Evolutionary conservation across 2,113 vertebrate species (phyloP).

Genomic region (Dipodomys stephensi): DNA sequence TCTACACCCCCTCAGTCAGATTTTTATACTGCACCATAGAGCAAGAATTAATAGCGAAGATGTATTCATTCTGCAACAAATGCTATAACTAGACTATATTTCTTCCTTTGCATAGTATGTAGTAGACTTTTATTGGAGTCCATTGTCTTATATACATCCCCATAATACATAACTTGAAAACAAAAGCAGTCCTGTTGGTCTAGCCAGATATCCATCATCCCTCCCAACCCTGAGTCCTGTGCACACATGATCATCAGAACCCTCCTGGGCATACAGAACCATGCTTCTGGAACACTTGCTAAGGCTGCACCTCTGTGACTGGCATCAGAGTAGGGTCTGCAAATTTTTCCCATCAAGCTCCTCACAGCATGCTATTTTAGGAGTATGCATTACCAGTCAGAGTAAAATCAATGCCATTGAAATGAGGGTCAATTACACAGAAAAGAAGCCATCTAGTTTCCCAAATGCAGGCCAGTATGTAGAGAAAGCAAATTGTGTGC

Average conservation of each 20-base stretch:
- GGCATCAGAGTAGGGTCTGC: too few species aligned
- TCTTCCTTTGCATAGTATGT: neutral
- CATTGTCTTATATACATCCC: neutral
- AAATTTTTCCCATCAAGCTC: neutral
- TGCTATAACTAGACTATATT: neutral
- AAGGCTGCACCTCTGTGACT: neutral
- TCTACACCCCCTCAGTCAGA: neutral
- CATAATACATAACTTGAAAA: neutral
- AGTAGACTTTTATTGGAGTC: neutral
- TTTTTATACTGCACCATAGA: neutral
- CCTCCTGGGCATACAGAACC: neutral
- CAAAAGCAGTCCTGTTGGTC: neutral
- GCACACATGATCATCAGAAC: neutral
- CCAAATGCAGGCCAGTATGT: neutral
- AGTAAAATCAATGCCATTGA: neutral
- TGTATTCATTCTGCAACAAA: neutral
- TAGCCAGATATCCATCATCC: neutral
- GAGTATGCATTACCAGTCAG: neutral
- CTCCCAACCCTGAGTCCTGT: neutral
- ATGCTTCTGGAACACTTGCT: neutral
- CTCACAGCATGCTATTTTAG: neutral
- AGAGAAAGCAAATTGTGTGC: accelerated
- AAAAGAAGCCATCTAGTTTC: neutral
- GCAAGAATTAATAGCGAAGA: neutral
- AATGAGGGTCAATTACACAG: neutral